These are phyloP conservation scores for Siniperca undulata DNA, from an alignment of 2,797 vertebrate genomes.

Conservation along the genomic window DNA sequence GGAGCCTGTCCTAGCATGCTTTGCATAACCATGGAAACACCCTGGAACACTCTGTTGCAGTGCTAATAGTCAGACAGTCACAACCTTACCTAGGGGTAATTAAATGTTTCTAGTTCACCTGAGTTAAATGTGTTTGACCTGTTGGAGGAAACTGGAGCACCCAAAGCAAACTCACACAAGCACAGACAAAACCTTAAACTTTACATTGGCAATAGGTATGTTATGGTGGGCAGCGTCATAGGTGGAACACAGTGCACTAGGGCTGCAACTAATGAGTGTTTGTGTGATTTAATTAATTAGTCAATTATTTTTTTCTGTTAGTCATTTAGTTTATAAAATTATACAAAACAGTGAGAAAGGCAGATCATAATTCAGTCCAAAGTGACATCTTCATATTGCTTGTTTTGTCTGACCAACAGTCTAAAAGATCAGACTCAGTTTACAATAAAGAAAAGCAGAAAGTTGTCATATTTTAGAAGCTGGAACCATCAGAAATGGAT, in stretches of 20 bases:
- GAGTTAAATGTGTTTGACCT: conserved; percentile 1
- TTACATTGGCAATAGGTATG: not conserved
- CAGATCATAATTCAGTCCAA: not conserved
- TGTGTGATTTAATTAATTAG: not conserved
- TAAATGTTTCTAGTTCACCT: conserved; percentile 24
- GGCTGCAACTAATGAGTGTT: conserved; percentile 3
- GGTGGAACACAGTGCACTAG: no score
- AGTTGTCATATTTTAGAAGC: not conserved
- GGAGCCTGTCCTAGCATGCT: conserved; percentile 7
- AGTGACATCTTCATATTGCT: not conserved
- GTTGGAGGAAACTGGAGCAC: not conserved
- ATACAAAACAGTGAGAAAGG: not conserved
- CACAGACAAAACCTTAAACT: conserved; percentile 3
- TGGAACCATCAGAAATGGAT: not conserved
- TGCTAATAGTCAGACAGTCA: not conserved
- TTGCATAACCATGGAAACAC: not conserved
- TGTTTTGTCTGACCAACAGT: not conserved
- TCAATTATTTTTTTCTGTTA: not conserved
- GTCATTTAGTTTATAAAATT: not conserved
- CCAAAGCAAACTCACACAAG: not conserved
- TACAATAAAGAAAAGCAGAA: not conserved
- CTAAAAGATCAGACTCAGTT: not conserved
- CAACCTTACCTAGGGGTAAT: not conserved
- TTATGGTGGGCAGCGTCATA: not conserved
- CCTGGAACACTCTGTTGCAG: not conserved